Evolutionary conservation across 1,140 invertebrate genomes (phyloP), one percentile per base, ranked within the genome.

Genomic region (Orius insidiosus): DNA sequence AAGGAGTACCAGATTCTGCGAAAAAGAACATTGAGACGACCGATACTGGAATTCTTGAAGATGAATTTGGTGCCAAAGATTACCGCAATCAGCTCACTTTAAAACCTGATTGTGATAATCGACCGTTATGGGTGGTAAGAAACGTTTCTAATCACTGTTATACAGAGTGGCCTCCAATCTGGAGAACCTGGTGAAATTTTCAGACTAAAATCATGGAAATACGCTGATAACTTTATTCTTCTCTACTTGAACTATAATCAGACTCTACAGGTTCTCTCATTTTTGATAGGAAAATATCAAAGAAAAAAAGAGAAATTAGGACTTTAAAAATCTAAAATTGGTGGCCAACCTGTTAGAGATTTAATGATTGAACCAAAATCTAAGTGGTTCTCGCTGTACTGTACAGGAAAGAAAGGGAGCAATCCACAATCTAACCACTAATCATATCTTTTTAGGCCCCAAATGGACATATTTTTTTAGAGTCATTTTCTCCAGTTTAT

Each of bases 61-160:
- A 98, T 75, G 92, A 97, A 63, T 98, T 86, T 73, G 95, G 95
- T 40, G 93, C 93, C 2, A 96, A 97, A 68, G 95, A 99, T 71
- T 98, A 94, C 67, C 71, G 87, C 42, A 69, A 67, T 9, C 79
- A 93, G 61, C 85, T 99, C 78, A 68, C 73, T 24, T 60, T 99
- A 1, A 95, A 96, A 61, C 54, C 70, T n/a, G 96, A 99, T 64
- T 84, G 94, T 68, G 57, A 59, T 2, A 85, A 83, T 32, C 71
- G 96, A 48, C 94, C 95, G 9, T 63, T 99, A 9, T 98, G 93
- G 92, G 89, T 98, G 39, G 76, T 80, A 66, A 57, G 70, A 67
- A 45, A 13, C 14, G 15, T n/a, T n/a, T 19, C 3, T 24, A n/a
- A n/a, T 39, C 35, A 36, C n/a, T 36, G 3, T 10, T 11, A 3